These are phyloP conservation scores for Cerceris ruficornis DNA, from an alignment of 2,888 invertebrate species.

Conservation along the genomic window DNA sequence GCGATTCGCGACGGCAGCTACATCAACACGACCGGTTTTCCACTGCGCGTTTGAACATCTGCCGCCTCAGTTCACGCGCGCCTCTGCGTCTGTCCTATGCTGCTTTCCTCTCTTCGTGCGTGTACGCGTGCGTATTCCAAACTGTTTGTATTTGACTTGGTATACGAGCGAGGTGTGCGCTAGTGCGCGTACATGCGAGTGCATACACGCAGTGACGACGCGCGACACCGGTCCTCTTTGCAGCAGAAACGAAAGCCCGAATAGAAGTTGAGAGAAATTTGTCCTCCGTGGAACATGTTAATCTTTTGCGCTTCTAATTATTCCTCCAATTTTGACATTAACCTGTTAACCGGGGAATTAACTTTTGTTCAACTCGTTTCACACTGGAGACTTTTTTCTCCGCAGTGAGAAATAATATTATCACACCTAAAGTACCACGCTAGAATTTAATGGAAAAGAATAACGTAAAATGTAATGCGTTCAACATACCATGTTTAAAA, in stretches of 20 bases:
- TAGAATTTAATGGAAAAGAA: too few species aligned
- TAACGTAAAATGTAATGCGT: too few species aligned
- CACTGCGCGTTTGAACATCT: conserved; percentile 78
- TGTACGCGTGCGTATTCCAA: too few species aligned
- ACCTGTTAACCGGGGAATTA: too few species aligned
- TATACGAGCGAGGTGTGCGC: too few species aligned
- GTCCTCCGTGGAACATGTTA: neutral
- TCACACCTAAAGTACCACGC: too few species aligned
- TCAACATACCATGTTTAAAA: too few species aligned
- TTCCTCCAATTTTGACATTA: too few species aligned
- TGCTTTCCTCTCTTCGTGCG: neutral
- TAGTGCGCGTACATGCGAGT: neutral
- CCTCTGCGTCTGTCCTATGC: conserved; percentile 22
- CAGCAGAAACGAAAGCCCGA: neutral
- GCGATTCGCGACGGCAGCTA: conserved; percentile 81
- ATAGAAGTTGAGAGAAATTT: conserved; percentile 31
- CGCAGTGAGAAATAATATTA: too few species aligned
- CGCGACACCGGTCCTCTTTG: conserved; percentile 18
- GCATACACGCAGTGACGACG: conserved; percentile 14
- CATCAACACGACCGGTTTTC: conserved; percentile 82
- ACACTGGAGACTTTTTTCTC: too few species aligned
- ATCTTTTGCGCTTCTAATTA: neutral
- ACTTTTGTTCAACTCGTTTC: too few species aligned
- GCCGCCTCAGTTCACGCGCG: conserved; percentile 70
- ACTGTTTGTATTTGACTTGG: too few species aligned